Base-by-base conservation (phyloP, 2,888 invertebrate species). In the Heliconius hortense region DNA sequence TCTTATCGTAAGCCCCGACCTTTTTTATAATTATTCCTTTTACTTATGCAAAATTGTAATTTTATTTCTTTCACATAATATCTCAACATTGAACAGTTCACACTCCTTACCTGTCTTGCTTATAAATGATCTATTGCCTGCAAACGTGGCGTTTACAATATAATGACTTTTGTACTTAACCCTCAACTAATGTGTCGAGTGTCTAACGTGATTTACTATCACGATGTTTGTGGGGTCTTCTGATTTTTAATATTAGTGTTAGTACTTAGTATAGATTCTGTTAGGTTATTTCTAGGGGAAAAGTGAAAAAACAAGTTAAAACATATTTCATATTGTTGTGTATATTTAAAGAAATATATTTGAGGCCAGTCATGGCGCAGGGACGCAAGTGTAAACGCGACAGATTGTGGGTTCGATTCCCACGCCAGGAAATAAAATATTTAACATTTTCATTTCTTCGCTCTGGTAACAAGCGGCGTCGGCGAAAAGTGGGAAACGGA, bases 61-160 rank as follows among this genome's bases (percentile, higher is more conserved):
- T 59, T 59, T 10, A 59, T 4, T 53, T 53, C 15, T 1, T 53
- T 53, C 3, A 5, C 10, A n/a, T n/a, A 59, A 53, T 53, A 21
- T 56, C 1, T 35, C 21, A 21, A 64, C n/a, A 64, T 35, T 35
- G 3, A 64, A 35, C 11, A 31, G 7, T 4, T 31, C 35, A 64
- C 31, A 18, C 62, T 21, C 21, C 21, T 4, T 35, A 35, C 39
- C n/a, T 64, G n/a, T 13, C 35, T n/a, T 24, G 35, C 11, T 39
- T 35, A 4, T 24, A 35, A 39, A 64, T 64, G 64, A 64, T 39
- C 24, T 64, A 39, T 64, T 39, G 39, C 64, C n/a, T 64, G 39
- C 35, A 39, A 24, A 39, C 64, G 35, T 39, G 2, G 64, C 39
- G 39, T 15, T 64, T 64, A 39, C 24, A n/a, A 13, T n/a, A 15